Base-by-base conservation (phyloP, 2,113 vertebrate species). In the Columbina picui region DNA sequence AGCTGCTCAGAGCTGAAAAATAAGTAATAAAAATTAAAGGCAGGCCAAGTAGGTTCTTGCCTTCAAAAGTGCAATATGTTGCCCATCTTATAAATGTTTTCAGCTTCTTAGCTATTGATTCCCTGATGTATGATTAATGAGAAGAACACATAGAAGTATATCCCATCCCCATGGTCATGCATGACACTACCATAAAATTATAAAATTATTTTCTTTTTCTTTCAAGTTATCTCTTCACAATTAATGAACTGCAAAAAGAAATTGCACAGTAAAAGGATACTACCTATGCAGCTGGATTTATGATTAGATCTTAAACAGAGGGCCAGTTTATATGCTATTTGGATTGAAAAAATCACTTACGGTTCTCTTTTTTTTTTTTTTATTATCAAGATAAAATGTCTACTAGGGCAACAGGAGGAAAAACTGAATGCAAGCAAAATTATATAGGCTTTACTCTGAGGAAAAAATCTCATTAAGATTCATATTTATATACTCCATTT, bases 161-260 rank as follows among this genome's bases (percentile, higher is more conserved):
- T 70, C 55, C 50, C 50, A 57, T 34, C 52, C 36, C 76, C 7
- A 1, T 78, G 69, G 12, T 36, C 38, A 20, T 61, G 52, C 14
- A 82, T 14, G 38, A 67, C 32, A 26, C 14, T 87, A 22, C 81
- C 23, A 65, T 45, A 90, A 95, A 93, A 78, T 25, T 23, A 47
- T 34, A 67, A 67, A 17, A 5, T 32, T 61, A 7, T 10, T 26
- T 52, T 80, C 27, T 41, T 20, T 47, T 45, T 41, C 6, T 32
- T 69, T 69, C 12, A 50, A 29, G 12, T 53, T 65, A 14, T 22
- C 20, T 84, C 74, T 45, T 93, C 32, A 27, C 52, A 78, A 22
- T 91, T 77, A 93, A 90, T 83, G 61, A 90, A 63, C 82, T 73
- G 23, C 85, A 91, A 59, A 85, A 92, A 88, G 70, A 83, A 88